A percentile compares a stretch with the other conserved stretches of the same genome.
phyloP scores from a whole-genome alignment of 2,888 invertebrate genomes.

The Lutraria lutraria region DNA sequence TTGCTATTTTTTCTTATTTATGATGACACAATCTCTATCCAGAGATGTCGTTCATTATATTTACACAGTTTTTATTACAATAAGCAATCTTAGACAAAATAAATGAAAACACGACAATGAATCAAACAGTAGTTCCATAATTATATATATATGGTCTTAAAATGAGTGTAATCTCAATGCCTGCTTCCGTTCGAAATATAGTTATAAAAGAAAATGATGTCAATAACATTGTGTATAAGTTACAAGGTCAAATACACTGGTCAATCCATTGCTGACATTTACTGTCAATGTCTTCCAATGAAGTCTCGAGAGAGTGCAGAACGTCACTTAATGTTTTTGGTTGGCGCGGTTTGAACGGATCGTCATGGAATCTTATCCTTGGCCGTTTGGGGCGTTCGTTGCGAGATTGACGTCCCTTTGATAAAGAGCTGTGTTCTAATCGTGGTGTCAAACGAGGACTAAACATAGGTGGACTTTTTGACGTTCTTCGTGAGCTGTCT shows the following conservation, averaged over 20 bases:
- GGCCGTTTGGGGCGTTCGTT: constrained; percentile 38
- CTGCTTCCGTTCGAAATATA: background rate
- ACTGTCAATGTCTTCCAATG: constrained; percentile 58
- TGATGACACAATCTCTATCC: too few species aligned
- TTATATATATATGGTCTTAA: too few species aligned
- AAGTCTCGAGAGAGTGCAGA: constrained; percentile 58
- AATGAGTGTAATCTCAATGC: background rate
- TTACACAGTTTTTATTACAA: background rate
- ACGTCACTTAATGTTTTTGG: constrained; percentile 66
- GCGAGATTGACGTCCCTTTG: constrained; percentile 48
- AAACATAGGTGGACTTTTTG: constrained; percentile 49
- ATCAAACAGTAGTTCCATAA: background rate
- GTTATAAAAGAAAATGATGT: too few species aligned
- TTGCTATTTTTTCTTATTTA: too few species aligned
- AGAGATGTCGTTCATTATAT: too few species aligned
- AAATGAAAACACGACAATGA: background rate
- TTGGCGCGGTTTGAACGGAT: constrained; percentile 54
- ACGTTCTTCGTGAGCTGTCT: background rate
- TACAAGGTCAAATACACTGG: constrained; percentile 24
- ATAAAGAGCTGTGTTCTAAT: constrained; percentile 47
- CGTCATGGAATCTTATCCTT: constrained; percentile 54
- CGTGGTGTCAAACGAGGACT: constrained; percentile 46
- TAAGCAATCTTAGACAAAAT: background rate
- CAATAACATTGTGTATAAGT: background rate
- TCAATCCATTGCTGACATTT: constrained; percentile 69